These are phyloP conservation scores for Drusus annulatus DNA, from an alignment of 1,140 invertebrate genomes.

Conservation along the genomic window DNA sequence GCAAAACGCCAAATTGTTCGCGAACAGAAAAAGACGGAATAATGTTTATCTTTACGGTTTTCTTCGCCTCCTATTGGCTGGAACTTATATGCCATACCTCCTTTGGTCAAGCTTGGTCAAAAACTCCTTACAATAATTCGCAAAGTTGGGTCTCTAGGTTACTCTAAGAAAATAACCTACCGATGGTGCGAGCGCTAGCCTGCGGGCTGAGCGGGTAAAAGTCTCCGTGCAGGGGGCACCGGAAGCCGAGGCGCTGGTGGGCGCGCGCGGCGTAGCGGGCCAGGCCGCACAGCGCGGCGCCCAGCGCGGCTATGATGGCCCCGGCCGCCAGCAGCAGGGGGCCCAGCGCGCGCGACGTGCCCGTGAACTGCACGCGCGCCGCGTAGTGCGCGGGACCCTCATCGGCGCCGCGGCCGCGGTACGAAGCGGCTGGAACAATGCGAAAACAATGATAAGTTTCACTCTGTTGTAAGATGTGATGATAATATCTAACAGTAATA, in stretches of 20 bases:
- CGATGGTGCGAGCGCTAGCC: constrained; percentile 65
- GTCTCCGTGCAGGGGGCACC: constrained; percentile 84
- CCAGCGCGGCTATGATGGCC: constrained; percentile 77
- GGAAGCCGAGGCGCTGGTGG: constrained; percentile 81
- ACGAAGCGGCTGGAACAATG: constrained; percentile 77
- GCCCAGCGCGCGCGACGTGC: constrained; percentile 80
- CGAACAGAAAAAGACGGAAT: too few relatives aligned
- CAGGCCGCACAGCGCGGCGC: constrained; percentile 73
- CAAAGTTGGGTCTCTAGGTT: too few relatives aligned
- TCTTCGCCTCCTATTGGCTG: too few relatives aligned
- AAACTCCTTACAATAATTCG: too few relatives aligned
- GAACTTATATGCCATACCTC: too few relatives aligned
- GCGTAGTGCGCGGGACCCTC: constrained; percentile 80
- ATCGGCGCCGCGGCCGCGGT: constrained; percentile 79
- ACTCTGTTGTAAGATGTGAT: too few relatives aligned
- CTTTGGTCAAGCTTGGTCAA: too few relatives aligned
- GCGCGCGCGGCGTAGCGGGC: constrained; percentile 77
- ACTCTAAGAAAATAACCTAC: constrained; percentile 38
- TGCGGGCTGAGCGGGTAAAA: constrained; percentile 82
- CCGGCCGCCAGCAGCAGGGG: constrained; percentile 82
- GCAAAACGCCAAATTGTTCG: too few relatives aligned
- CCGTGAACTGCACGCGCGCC: constrained; percentile 79
- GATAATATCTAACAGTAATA: too few relatives aligned
- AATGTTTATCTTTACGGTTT: too few relatives aligned
- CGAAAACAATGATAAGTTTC: neutral